Percentiles rank a stretch among this genome's conserved stretches.
These are phyloP conservation scores for Drosophila aff. DNA, from an alignment of 1,140 invertebrate species.

Conservation along the genomic window DNA sequence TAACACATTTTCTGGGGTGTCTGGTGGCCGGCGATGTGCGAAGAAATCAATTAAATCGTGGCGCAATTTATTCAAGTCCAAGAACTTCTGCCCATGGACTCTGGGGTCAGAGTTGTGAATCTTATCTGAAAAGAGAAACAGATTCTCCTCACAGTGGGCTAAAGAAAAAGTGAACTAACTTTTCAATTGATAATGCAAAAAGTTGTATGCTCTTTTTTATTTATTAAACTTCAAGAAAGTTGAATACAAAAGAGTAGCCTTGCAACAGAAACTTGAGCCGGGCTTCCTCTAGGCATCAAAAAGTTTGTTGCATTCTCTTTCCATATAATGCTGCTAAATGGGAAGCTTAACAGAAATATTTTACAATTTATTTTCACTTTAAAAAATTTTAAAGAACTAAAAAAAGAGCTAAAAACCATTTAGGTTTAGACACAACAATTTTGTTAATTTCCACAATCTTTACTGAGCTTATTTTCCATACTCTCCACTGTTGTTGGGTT, in stretches of 20 bases:
- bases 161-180: neutral
- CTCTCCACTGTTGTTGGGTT: constrained; percentile 8
- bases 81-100: constrained; percentile 16
- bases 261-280: neutral
- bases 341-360: neutral
- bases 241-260: constrained; percentile 2
- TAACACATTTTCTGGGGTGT: constrained; percentile 48
- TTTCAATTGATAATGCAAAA: constrained; percentile 14
- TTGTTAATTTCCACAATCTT: neutral
- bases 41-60: constrained; percentile 60
- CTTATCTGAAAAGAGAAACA: neutral
- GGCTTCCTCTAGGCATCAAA: neutral
- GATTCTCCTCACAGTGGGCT: neutral
- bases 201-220: constrained; percentile 9
- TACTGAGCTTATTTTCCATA: neutral
- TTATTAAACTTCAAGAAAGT: constrained; percentile 24
- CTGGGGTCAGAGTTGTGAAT: neutral
- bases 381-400: neutral
- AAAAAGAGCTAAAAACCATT: neutral
- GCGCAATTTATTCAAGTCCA: constrained; percentile 17
- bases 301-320: constrained; percentile 1
- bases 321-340: neutral
- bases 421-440: neutral
- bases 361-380: neutral
- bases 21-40: constrained; percentile 43